A percentile compares a stretch with the other conserved stretches of the same genome.
phyloP scores from a whole-genome alignment of 2,888 invertebrate genomes.

The Coleophora flavipennella region DNA sequence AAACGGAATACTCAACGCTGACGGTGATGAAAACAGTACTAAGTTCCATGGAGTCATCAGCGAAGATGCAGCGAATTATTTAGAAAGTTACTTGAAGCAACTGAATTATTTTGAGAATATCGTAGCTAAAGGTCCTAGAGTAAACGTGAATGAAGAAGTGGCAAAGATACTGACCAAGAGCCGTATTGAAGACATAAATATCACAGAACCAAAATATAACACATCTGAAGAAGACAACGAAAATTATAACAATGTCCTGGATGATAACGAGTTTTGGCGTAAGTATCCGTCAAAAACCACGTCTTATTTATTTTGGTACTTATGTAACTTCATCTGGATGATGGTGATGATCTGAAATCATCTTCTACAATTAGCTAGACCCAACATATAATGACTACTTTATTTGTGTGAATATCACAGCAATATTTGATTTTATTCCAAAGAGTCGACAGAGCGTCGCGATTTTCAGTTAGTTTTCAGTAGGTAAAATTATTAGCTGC shows the following conservation, averaged over 20 bases:
- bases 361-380: neutral
- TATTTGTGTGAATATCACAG: neutral
- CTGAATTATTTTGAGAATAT: conserved; percentile 26
- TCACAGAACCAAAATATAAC: neutral
- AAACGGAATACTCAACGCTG: conserved; percentile 7
- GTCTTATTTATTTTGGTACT: neutral
- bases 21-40: conserved; percentile 29
- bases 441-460: too few species aligned
- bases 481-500: too few species aligned
- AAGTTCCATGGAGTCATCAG: conserved; percentile 16
- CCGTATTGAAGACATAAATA: neutral
- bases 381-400: neutral
- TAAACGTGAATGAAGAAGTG: neutral
- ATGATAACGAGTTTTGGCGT: neutral
- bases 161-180: neutral
- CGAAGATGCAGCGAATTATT: conserved; percentile 20
- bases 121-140: neutral
- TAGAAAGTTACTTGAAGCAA: conserved; percentile 25
- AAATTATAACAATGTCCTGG: neutral
- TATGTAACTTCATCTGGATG: neutral
- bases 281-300: neutral
- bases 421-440: too few species aligned
- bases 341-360: neutral
- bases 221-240: conserved; percentile 11
- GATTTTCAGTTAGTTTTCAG: too few species aligned